Base-by-base conservation (phyloP, 2,888 invertebrate species). In the Caenorhabditis auriculariae region DNA sequence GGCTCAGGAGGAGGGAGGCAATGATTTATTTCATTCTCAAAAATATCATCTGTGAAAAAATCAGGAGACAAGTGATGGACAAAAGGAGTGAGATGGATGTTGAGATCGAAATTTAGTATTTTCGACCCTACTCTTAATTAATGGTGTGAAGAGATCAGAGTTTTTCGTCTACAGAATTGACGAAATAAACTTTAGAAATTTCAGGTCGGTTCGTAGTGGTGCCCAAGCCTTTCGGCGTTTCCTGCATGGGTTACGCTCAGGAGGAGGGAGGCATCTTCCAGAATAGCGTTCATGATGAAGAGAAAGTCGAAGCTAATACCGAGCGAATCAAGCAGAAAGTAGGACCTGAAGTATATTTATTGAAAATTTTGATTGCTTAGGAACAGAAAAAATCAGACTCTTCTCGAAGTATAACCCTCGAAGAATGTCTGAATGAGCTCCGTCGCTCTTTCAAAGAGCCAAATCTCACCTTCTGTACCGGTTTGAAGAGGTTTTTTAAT, bases 141-240 rank as follows among this genome's bases (percentile, higher is more conserved):
- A n/a, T n/a, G n/a, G n/a, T n/a, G n/a, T n/a, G n/a, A n/a, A n/a
- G n/a, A n/a, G n/a, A n/a, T n/a, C n/a, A n/a, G n/a, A n/a, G n/a
- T n/a, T n/a, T n/a, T n/a, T n/a, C n/a, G n/a, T n/a, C n/a, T n/a
- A n/a, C n/a, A n/a, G n/a, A n/a, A n/a, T n/a, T n/a, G n/a, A n/a
- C n/a, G n/a, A 12, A 24, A 24, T 44, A 24, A 24, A 44, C 15
- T 44, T 44, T 35, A 15, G n/a, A 35, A 35, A 35, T 38, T 45
- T 44, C 29, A 60, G 63, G 67, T 15, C 43, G 66, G 38, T 72
- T 69, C 55, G 46, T 72, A 9, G 60, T 69, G 7, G 42, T 72
- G 5, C 61, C 64, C n/a, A 72, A 72, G 41, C 72, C 72, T n/a
- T 69, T 60, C 49, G 72, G 72, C 12, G 45, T 72, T 7, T 72